Conservation (phyloP, 92 coral and sea anemone genomes). For the Nematostella vectensis region DNA sequence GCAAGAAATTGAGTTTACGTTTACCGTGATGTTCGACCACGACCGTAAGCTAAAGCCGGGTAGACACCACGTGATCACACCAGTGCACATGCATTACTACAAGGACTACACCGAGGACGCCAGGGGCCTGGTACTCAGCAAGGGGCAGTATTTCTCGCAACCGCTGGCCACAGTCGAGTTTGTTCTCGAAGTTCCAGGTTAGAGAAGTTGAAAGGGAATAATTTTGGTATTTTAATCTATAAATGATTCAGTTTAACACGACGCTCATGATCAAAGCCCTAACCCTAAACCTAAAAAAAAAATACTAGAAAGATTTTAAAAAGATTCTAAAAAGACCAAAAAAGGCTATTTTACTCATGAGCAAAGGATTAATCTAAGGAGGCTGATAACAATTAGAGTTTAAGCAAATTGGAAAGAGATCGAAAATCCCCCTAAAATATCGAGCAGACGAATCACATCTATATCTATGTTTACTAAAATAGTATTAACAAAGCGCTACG, state of each 20-base stretch:
- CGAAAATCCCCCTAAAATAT: no score
- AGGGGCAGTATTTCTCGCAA: slow-evolving; percentile 34
- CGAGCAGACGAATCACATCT: no score
- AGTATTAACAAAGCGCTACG: no score
- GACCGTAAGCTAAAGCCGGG: slow-evolving; percentile 41
- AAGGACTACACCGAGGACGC: slow-evolving; percentile 33
- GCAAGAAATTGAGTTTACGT: slow-evolving; percentile 27
- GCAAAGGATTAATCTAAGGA: no score
- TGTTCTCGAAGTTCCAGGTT: slow-evolving; percentile 70
- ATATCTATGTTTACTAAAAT: no score
- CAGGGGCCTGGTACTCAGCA: slow-evolving; percentile 35
- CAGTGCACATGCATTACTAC: slow-evolving; percentile 48
- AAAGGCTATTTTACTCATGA: no score
- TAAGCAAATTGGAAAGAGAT: no score
- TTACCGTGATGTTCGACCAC: slow-evolving; percentile 59
- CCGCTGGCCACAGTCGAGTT: slow-evolving; percentile 33
- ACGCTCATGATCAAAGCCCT: no score
- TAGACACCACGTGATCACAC: slow-evolving; percentile 53
- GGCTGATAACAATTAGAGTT: no score
- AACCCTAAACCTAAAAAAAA: background rate
- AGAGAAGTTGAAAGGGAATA: no score
- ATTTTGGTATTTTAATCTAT: background rate
- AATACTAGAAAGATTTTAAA: no score
- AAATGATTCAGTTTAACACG: background rate
- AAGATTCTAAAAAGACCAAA: no score